Conservation (phyloP, 2,113 vertebrate genomes). For the Macroglossus sobrinus region DNA sequence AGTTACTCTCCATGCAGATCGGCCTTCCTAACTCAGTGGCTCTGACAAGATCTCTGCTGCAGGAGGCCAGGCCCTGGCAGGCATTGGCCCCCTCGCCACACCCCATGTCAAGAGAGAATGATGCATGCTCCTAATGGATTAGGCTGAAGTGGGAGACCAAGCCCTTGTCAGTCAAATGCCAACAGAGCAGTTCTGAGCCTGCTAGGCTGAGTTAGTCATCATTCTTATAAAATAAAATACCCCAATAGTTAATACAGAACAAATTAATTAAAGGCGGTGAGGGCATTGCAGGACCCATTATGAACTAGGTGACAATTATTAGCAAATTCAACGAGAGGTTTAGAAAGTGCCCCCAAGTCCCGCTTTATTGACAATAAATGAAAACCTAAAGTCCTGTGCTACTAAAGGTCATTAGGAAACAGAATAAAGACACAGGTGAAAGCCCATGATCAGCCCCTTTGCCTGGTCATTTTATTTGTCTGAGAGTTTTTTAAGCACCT, state of each 20-base stretch:
- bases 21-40: conserved; percentile 29
- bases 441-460: neutral
- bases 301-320: conserved; percentile 35
- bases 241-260: conserved; percentile 60
- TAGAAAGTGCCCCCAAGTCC: neutral
- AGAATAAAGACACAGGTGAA: rapidly evolving
- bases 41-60: neutral
- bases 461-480: neutral
- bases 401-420: neutral
- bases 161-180: conserved; percentile 41
- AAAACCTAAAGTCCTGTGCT: neutral
- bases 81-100: neutral
- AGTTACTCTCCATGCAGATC: neutral
- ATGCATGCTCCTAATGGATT: neutral
- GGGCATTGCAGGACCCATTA: neutral
- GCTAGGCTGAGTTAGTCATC: conserved; percentile 55
- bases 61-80: conserved; percentile 29
- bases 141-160: conserved; percentile 51
- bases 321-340: conserved; percentile 50
- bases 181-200: conserved; percentile 64
- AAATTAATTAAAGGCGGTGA: conserved; percentile 69
- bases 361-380: neutral
- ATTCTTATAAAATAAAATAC: conserved; percentile 53
- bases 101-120: conserved; percentile 44
- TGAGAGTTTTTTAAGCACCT: neutral